These are phyloP conservation scores for Gadopsis marmoratus DNA, from an alignment of 2,797 vertebrate species.

Conservation along the genomic window DNA sequence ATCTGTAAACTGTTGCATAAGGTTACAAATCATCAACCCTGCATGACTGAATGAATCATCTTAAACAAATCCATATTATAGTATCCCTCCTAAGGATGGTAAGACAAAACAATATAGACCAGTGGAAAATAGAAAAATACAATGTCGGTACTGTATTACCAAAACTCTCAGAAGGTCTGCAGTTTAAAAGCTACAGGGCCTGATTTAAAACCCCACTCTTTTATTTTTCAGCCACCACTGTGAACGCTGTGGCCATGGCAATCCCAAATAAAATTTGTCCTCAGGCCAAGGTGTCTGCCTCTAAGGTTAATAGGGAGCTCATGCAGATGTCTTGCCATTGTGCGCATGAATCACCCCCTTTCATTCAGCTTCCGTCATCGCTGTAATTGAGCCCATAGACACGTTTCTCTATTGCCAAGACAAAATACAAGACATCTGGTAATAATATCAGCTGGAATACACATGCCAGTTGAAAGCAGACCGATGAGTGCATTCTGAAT, in stretches of 20 bases:
- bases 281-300: conserved; percentile 68
- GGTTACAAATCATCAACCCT: conserved; percentile 10
- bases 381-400: conserved; percentile 83
- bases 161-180: conserved; percentile 10
- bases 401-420: conserved; percentile 74
- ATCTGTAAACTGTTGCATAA: conserved; percentile 31
- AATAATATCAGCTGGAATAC: conserved; percentile 81
- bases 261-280: conserved; percentile 76
- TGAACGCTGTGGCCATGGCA: conserved; percentile 70
- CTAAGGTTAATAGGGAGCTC: conserved; percentile 81
- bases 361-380: conserved; percentile 82
- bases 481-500: conserved; percentile 76
- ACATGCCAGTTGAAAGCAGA: conserved; percentile 75
- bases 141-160: conserved; percentile 14
- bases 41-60: conserved; percentile 13
- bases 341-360: conserved; percentile 79
- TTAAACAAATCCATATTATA: conserved; percentile 7
- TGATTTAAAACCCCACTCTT: conserved; percentile 28
- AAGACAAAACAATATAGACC: conserved; percentile 7
- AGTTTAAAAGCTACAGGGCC: conserved; percentile 22
- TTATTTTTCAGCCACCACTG: conserved; percentile 47
- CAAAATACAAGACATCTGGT: conserved; percentile 85
- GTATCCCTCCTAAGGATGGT: background rate
- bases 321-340: conserved; percentile 84
- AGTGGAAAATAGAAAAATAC: conserved; percentile 16